A percentile compares a stretch with the other conserved stretches of the same genome.
phyloP scores from a whole-genome alignment of 2,113 vertebrate species.

The Lasiurus borealis region DNA sequence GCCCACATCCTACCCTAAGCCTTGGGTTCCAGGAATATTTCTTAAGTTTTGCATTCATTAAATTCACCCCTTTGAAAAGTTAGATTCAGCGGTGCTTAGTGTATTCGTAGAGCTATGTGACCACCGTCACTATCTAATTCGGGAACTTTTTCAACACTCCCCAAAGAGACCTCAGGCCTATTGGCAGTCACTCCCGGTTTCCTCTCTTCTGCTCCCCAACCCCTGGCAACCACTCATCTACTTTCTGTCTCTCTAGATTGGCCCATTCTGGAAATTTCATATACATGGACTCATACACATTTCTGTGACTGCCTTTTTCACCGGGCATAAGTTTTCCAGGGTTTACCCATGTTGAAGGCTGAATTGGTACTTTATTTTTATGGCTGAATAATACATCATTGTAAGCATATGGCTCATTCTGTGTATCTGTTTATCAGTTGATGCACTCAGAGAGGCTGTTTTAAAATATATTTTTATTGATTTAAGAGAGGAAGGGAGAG shows the following conservation, averaged over 20 bases:
- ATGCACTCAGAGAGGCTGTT: background rate
- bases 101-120: background rate
- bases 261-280: background rate
- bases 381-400: background rate
- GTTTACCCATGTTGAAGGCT: background rate
- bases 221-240: background rate
- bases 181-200: too few relatives aligned
- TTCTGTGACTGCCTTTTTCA: background rate
- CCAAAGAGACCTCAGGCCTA: background rate
- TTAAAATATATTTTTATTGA: too few relatives aligned
- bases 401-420: accelerated
- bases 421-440: background rate
- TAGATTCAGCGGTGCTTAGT: background rate
- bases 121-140: background rate
- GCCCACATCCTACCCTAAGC: background rate
- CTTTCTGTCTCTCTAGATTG: background rate
- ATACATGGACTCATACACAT: background rate
- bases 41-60: background rate
- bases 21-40: background rate
- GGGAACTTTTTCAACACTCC: background rate
- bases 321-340: background rate
- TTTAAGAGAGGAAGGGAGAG: too few relatives aligned
- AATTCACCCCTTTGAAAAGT: background rate
- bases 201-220: background rate
- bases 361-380: background rate